Evolutionary conservation across 1,140 invertebrate genomes (phyloP).

Genomic region (Adoxophyes honmai): DNA sequence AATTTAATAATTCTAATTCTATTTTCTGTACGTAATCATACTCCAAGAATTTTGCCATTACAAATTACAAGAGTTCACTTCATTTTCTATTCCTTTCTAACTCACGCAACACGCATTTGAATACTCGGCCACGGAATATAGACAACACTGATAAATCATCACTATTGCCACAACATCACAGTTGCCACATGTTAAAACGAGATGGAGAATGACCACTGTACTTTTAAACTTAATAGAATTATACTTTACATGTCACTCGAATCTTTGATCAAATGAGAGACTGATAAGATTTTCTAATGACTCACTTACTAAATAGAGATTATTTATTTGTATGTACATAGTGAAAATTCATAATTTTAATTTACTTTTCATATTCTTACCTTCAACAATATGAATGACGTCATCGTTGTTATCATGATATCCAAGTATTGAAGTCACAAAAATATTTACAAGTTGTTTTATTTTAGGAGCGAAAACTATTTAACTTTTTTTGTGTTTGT

Average conservation of each 20-base stretch:
- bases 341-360: conserved; percentile 20
- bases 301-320: conserved; percentile 33
- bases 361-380: conserved; percentile 43
- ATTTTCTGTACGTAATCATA: conserved; percentile 23
- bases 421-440: conserved; percentile 60
- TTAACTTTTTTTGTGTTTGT: conserved; percentile 43
- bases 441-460: conserved; percentile 54
- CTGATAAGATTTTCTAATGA: conserved; percentile 48
- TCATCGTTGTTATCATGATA: conserved; percentile 77
- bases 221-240: conserved; percentile 26
- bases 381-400: conserved; percentile 76
- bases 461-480: conserved; percentile 29
- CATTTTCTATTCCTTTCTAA: conserved; percentile 46
- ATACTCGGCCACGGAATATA: conserved; percentile 21
- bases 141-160: conserved; percentile 47
- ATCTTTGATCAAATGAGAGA: conserved; percentile 57
- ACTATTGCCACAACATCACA: conserved; percentile 18
- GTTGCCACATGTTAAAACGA: conserved; percentile 27
- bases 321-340: conserved; percentile 15
- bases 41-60: conserved; percentile 17
- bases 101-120: conserved; percentile 27
- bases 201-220: conserved; percentile 20
- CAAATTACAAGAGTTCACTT: conserved; percentile 25
- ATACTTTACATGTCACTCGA: conserved; percentile 42
- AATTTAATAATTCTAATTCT: conserved; percentile 5